phyloP scores from a whole-genome alignment of 23 tunicate genomes.

The Clavelina lepadiformis region DNA sequence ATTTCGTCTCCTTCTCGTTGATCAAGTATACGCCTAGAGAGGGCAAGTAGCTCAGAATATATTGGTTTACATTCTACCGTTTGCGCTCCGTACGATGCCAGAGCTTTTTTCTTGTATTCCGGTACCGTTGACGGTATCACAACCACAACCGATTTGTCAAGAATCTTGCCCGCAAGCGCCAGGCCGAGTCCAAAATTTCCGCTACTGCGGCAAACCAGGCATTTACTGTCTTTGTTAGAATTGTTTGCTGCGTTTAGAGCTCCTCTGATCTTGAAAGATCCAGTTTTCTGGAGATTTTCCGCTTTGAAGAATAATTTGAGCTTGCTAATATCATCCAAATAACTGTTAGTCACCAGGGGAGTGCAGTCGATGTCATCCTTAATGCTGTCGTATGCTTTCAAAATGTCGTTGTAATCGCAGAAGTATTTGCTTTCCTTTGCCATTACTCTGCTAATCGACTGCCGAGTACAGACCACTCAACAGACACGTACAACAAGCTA shows the following conservation, averaged over 20 bases:
- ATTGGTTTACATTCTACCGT: conserved; percentile 8
- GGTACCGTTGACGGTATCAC: conserved; percentile 36
- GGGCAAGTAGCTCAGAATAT: conserved; percentile 4
- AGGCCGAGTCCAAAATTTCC: conserved; percentile 42
- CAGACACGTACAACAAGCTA: too few relatives aligned
- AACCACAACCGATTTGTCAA: not conserved
- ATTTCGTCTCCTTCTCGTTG: conserved; percentile 17
- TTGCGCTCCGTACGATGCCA: conserved; percentile 25
- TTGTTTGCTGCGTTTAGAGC: conserved; percentile 22
- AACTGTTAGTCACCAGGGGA: too few relatives aligned
- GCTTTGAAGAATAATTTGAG: conserved; percentile 31
- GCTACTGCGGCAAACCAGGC: conserved; percentile 37
- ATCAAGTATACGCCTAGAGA: conserved; percentile 1
- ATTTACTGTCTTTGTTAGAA: not conserved
- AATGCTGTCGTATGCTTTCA: too few relatives aligned
- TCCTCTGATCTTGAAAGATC: conserved; percentile 40
- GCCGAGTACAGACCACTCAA: too few relatives aligned
- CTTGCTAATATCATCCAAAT: too few relatives aligned
- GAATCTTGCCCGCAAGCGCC: conserved; percentile 23
- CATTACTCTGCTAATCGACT: too few relatives aligned
- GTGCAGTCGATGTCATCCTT: too few relatives aligned
- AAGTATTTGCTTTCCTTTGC: too few relatives aligned
- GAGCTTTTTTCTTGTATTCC: conserved; percentile 17
- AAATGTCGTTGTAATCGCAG: too few relatives aligned
- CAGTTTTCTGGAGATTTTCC: conserved; percentile 51